phyloP scores from a whole-genome alignment of 2,888 invertebrate genomes.

The Pardosa pseudoannulata region DNA sequence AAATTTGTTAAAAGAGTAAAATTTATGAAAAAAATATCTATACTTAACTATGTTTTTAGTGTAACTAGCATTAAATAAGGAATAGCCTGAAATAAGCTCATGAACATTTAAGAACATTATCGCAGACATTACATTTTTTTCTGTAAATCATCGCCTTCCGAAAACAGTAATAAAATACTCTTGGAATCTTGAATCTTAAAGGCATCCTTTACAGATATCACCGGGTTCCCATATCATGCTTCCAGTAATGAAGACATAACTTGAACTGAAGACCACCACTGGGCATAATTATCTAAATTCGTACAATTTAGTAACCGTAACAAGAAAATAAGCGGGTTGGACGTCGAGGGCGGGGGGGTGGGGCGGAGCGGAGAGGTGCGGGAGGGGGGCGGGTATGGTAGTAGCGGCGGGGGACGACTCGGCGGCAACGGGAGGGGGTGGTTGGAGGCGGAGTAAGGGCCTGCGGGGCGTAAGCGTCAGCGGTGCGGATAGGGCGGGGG shows the following conservation, averaged over 20 bases:
- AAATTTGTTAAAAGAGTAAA: no score
- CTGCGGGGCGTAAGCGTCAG: no score
- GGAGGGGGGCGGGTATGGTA: no score
- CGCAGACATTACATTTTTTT: background rate
- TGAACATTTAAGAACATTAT: background rate
- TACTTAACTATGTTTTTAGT: no score
- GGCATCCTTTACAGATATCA: background rate
- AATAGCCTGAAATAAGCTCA: background rate
- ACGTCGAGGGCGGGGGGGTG: no score
- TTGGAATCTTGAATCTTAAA: background rate
- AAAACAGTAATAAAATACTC: conserved; percentile 1
- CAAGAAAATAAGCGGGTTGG: conserved; percentile 40
- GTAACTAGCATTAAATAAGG: no score
- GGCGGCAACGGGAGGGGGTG: no score
- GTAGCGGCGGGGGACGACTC: no score
- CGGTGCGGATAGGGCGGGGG: no score
- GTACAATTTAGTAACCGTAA: conserved; percentile 41
- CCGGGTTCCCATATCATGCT: background rate
- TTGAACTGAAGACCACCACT: conserved; percentile 52
- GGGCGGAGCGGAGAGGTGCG: no score
- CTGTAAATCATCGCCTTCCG: background rate
- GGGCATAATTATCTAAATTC: conserved; percentile 57
- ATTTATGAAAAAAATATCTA: no score
- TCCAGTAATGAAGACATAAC: conserved; percentile 58
- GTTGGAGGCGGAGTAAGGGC: no score